Evolutionary conservation across 2,797 vertebrate genomes (phyloP), one percentile per base, ranked within the genome.

Genomic region (Lindbergichthys nudifrons): DNA sequence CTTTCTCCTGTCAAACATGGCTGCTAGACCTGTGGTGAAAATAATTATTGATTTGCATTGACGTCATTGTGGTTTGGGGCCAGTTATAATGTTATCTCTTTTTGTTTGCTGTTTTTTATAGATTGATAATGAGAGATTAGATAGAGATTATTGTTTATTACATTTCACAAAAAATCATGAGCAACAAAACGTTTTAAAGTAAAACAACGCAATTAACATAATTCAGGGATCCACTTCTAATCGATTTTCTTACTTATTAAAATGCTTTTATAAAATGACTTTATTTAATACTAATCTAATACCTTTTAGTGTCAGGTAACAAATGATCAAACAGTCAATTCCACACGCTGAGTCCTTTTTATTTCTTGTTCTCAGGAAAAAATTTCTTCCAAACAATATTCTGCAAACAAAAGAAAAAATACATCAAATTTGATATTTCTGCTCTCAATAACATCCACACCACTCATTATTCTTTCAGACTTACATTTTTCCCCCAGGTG

Each of bases 291-390:
- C 52, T 48, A 18, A 30, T 69, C 58, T 26, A 0, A 75, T 43
- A 18, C 63, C 10, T n/a, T 26, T 26, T 26, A 26, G 11, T n/a
- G 21, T 48, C 10, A 16, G 0, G 30, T 16, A 23, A 41, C 9
- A 46, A 52, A 32, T 57, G 45, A 45, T 45, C n/a, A 63, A 62
- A 45, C n/a, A 10, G 41, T 41, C 8, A 9, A 36, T 36, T 36
- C 32, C 32, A 36, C 32, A 36, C 3, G 2, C 0, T 13, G 58
- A 26, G 54, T 68, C 46, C 5, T 26, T 75, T 92, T 89, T 93
- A 93, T 85, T 94, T 96, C 92, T 87, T 95, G 60, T 93, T 84
- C 0, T 89, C 87, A 26, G 95, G 93, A 64, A 95, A 90, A 76
- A 95, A 92, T 32, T 89, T 95, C 73, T 91, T 91, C 91, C 92